Evolutionary conservation across 2,113 vertebrate genomes (phyloP), one percentile per base, ranked within the genome.

Genomic region (Aviceda subcristata): DNA sequence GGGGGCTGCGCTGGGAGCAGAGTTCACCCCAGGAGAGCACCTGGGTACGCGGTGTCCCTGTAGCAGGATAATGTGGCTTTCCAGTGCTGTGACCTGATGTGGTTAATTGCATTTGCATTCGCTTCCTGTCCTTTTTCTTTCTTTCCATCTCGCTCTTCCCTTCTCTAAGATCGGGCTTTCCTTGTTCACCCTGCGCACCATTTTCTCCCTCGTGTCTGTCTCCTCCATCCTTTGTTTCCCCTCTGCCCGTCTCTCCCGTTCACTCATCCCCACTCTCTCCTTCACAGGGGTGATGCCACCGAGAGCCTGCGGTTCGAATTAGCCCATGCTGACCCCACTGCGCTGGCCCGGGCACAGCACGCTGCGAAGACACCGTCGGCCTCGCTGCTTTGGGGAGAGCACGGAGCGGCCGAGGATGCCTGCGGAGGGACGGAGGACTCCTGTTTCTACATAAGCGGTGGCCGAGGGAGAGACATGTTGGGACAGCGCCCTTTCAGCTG

Each of bases 401-500:
- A 12, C 51, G 17, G 86, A 79, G 90, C 3, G 30, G 96, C 90
- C 17, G 15, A 95, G 92, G 89, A 98, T 98, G 97, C 94, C 95
- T 78, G 90, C 83, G 7, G 71, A 74, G 77, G 77, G 83, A 72
- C 84, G n/a, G 9, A 92, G 41, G 64, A 97, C 96, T 92, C 97
- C 95, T 96, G 92, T 97, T 83, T 98, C 95, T 89, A 97, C 98
- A 94, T 98, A 97, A 95, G 94, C 60, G 3, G 97, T 75, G 96
- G 90, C 92, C 55, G 86, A 97, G 97, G 98, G 98, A 98, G 98
- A 99, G 99, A 99, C 98, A 99, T 99, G 99, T 99, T 99, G 99
- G 99, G 98, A 99, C 99, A 96, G 98, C 97, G 95, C 93, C 92
- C 59, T 87, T 69, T 24, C 97, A 96, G 97, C 94, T 97, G 96